These are phyloP conservation scores for Leptura quadrifasciata DNA, from an alignment of 2,888 invertebrate genomes.

Conservation along the genomic window DNA sequence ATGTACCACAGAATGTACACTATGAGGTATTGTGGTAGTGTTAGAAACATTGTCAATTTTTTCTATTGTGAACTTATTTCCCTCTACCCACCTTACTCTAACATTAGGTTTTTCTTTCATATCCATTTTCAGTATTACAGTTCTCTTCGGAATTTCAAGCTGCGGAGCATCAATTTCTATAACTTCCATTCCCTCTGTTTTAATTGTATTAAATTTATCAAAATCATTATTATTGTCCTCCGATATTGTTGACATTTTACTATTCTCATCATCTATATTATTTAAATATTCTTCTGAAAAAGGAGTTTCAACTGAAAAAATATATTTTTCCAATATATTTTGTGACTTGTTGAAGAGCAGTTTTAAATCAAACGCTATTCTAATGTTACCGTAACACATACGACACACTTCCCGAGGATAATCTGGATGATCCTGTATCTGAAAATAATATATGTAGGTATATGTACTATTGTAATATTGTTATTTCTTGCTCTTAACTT, in stretches of 20 bases:
- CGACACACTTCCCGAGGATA: slow-evolving; percentile 37
- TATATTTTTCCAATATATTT: slow-evolving; percentile 41
- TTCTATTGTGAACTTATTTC: slow-evolving; percentile 28
- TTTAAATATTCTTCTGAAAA: not conserved
- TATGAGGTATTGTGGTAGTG: not conserved
- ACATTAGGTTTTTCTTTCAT: not conserved
- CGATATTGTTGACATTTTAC: not conserved
- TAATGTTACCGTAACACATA: slow-evolving; percentile 27
- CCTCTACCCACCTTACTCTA: slow-evolving; percentile 13
- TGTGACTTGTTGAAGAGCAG: slow-evolving; percentile 40
- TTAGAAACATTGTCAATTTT: not conserved
- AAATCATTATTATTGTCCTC: not conserved
- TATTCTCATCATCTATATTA: slow-evolving; percentile 14
- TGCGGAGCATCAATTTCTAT: slow-evolving; percentile 1
- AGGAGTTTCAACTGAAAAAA: slow-evolving; percentile 15
- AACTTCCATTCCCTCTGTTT: not conserved
- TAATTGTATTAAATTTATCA: not conserved
- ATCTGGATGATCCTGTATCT: slow-evolving; percentile 21
- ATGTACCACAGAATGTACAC: not conserved
- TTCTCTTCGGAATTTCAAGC: not conserved
- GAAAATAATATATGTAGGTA: slow-evolving; percentile 10
- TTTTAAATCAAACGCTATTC: slow-evolving; percentile 34
- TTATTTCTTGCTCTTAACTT: too few relatives aligned
- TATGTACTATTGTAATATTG: too few relatives aligned
- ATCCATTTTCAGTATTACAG: not conserved